phyloP scores from a whole-genome alignment of 2,888 invertebrate genomes.

The Diaphora mendica region DNA sequence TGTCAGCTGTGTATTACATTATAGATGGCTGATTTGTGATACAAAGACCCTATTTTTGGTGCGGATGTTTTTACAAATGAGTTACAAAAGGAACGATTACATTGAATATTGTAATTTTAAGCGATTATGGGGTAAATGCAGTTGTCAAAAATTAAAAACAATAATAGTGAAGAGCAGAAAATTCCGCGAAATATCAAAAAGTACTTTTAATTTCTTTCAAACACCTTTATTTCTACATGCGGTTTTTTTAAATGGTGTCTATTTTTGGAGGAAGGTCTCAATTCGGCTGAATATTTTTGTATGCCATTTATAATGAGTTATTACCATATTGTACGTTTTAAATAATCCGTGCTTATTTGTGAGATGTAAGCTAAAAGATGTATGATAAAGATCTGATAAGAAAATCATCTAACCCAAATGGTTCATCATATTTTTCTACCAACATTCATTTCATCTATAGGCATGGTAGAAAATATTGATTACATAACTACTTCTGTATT shows the following conservation, averaged over 20 bases:
- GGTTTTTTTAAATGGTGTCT: no score
- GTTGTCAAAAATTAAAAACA: background rate
- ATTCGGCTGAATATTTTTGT: background rate
- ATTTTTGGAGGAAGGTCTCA: background rate
- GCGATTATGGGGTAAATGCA: background rate
- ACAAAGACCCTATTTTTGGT: constrained; percentile 17
- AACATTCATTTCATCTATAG: no score
- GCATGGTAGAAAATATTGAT: background rate
- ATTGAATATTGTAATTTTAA: background rate
- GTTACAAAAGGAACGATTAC: constrained; percentile 11
- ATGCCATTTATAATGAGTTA: background rate
- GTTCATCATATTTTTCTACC: no score
- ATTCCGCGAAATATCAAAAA: background rate
- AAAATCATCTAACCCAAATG: background rate
- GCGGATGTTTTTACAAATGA: constrained; percentile 9
- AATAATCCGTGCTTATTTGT: no score
- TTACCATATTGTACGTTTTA: background rate
- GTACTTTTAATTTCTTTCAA: no score
- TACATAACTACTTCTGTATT: background rate
- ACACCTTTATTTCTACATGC: no score
- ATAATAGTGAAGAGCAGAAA: background rate
- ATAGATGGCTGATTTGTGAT: constrained; percentile 23
- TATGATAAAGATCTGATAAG: background rate
- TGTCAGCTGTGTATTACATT: constrained; percentile 16
- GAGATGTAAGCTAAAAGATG: background rate